Conservation (phyloP, 2,113 vertebrate species). For the Emydura subglobosa region DNA sequence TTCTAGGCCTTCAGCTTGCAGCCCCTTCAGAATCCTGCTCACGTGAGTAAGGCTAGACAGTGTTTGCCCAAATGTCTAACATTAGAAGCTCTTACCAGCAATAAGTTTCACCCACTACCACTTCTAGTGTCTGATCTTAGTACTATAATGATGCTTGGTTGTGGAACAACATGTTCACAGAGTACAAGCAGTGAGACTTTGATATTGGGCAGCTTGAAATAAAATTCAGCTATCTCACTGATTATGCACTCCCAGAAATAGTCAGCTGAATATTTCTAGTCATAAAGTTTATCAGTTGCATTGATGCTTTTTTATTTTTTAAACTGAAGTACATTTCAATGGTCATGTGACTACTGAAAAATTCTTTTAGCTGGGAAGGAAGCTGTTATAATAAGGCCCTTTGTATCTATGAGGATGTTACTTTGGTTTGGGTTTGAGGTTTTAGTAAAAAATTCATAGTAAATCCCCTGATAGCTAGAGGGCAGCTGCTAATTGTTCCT, state of each 20-base stretch:
- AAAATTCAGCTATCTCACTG: constrained; percentile 17
- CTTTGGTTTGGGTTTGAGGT: constrained; percentile 76
- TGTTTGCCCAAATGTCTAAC: neutral
- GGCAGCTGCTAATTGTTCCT: constrained; percentile 57
- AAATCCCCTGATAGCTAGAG: constrained; percentile 42
- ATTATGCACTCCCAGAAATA: constrained; percentile 19
- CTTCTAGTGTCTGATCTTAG: neutral
- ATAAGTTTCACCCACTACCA: neutral
- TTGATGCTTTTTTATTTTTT: constrained; percentile 16
- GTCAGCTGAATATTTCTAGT: constrained; percentile 35
- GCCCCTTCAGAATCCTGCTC: neutral
- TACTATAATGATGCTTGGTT: neutral
- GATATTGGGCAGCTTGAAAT: constrained; percentile 11
- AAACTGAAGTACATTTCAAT: constrained; percentile 55
- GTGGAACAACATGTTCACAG: neutral
- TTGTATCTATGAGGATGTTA: constrained; percentile 66
- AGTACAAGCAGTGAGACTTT: neutral
- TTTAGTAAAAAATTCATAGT: constrained; percentile 65
- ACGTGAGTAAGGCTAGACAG: neutral
- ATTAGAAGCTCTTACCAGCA: neutral
- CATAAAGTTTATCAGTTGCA: neutral
- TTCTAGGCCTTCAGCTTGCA: neutral
- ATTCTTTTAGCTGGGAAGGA: neutral
- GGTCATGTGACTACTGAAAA: constrained; percentile 62
- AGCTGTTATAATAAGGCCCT: constrained; percentile 65